Evolutionary conservation across 2,113 vertebrate species (phyloP).

Genomic region (Mus spicilegus): DNA sequence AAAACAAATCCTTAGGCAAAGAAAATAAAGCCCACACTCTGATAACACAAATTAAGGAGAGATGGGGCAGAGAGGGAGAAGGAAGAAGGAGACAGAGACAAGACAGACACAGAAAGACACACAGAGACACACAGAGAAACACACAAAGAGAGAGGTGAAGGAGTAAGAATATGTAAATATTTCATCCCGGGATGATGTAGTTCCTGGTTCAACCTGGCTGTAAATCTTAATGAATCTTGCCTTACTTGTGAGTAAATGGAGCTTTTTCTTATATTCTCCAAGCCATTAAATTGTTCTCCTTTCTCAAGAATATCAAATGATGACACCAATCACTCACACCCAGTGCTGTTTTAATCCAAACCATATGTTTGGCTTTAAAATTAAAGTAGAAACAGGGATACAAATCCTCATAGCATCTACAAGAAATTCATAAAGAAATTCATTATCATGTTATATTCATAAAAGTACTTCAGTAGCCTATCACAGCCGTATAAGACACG

Average conservation of each 20-base stretch:
- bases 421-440: constrained; percentile 28
- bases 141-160: no score
- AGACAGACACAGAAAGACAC: no score
- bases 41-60: background rate
- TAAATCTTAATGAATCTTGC: background rate
- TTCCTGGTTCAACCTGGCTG: background rate
- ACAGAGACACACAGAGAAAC: no score
- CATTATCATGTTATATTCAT: constrained; percentile 28
- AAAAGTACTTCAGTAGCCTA: background rate
- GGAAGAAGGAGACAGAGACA: no score
- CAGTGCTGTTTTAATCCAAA: background rate
- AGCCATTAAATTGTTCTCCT: background rate
- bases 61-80: no score
- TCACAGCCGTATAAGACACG: background rate
- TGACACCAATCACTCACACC: background rate
- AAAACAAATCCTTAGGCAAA: background rate
- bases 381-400: background rate
- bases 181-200: background rate
- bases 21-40: background rate
- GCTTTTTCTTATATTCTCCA: background rate
- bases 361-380: background rate
- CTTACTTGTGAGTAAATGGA: background rate
- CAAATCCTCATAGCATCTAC: background rate
- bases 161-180: background rate
- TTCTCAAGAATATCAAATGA: constrained; percentile 15